phyloP scores from a whole-genome alignment of 35 echinoderm and acorn worm genomes.

The Antedon bifida region DNA sequence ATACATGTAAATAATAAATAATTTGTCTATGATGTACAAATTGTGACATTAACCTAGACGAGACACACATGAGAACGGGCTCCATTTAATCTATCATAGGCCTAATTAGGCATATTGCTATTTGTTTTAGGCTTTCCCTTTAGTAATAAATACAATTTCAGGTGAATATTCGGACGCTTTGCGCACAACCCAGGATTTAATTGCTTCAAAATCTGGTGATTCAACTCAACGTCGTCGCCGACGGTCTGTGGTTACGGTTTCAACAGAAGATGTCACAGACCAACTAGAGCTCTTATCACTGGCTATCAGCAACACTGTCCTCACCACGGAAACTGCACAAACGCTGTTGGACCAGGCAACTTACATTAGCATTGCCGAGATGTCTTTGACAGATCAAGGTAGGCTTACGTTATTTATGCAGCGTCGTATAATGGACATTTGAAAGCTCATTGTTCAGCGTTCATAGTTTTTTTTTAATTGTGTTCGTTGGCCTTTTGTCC shows the following conservation, averaged over 20 bases:
- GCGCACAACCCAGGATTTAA: conserved; percentile 33
- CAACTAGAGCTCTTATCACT: conserved; percentile 46
- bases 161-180: conserved; percentile 46
- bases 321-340: conserved; percentile 23
- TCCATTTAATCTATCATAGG: too few relatives aligned
- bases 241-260: conserved; percentile 7
- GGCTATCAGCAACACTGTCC: conserved; percentile 33
- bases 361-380: conserved; percentile 18
- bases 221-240: conserved; percentile 5
- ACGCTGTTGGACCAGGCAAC: conserved; percentile 45
- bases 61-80: too few relatives aligned
- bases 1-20: neutral
- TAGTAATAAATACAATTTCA: too few relatives aligned
- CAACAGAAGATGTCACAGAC: conserved; percentile 18
- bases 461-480: neutral
- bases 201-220: neutral
- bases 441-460: neutral
- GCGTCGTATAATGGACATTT: neutral
- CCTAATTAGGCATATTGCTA: too few relatives aligned
- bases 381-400: conserved; percentile 60
- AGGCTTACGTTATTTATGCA: conserved; percentile 2
- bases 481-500: neutral
- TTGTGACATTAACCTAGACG: too few relatives aligned
- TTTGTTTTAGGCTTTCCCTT: too few relatives aligned
- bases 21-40: too few relatives aligned